Evolutionary conservation across 2,113 vertebrate species (phyloP), one percentile per base, ranked within the genome.

Genomic region (Athene cunicularia): DNA sequence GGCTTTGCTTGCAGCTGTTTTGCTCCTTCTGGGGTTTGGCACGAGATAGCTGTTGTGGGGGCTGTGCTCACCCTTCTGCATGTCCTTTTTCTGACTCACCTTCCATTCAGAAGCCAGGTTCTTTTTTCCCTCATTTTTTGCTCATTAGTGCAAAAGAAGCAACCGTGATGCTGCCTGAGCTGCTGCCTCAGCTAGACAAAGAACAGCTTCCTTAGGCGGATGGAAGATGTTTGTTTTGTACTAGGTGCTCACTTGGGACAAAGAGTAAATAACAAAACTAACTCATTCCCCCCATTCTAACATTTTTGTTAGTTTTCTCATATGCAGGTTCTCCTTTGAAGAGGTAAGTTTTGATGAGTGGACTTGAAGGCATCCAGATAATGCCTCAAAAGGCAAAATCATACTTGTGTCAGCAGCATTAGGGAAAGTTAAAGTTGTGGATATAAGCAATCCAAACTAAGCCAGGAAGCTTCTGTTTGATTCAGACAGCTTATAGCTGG

Each of bases 1-100:
- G 82, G 75, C 76, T 95, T 84, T 90, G 79, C 80, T 91, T 88
- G 93, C 93, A 95, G 90, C 88, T 97, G 94, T 35, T 90, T 32
- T 80, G 70, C 39, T 88, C 30, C 50, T 92, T 32, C 56, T 68
- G 88, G 82, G 76, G 19, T 45, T 84, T 80, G 70, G 74, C 84
- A 45, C 0, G 3, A 50, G 35, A 37, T 8, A 9, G 62, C 59
- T 77, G 67, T 26, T 33, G 45, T 11, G 53, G 83, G 90, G 80
- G 55, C 62, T 70, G 26, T 26, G 4, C 6, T 85, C 94, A 74
- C 70, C 84, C 77, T 90, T 37, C 74, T 80, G 47, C 33, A 5
- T 13, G 66, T 68, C 93, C 95, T 79, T 76, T 75, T 71, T 49
- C 66, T 70, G 70, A 66, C 58, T 96, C 79, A 41, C 87, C 74